Percentiles rank a stretch among this genome's conserved stretches.
phyloP scores from a whole-genome alignment of 2,888 invertebrate species.

The Agrypnus murinus region DNA sequence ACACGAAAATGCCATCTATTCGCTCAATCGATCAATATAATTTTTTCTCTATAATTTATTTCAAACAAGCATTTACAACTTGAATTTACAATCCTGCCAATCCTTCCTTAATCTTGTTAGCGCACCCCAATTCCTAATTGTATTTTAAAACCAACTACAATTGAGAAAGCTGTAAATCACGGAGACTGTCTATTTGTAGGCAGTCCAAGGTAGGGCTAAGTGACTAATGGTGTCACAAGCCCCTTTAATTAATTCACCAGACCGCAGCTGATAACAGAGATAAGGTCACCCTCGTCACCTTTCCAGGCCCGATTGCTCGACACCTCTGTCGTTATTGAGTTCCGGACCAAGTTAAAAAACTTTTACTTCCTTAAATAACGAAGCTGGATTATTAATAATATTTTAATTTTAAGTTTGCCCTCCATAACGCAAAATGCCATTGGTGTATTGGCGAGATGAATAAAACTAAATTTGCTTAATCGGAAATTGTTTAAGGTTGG shows the following conservation, averaged over 20 bases:
- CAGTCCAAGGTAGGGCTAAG: slow-evolving; percentile 65
- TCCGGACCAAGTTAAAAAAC: slow-evolving; percentile 34
- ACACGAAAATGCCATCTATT: too few species aligned
- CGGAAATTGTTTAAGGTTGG: too few species aligned
- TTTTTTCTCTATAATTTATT: too few species aligned
- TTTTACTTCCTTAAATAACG: slow-evolving; percentile 25
- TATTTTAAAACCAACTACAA: slow-evolving; percentile 38
- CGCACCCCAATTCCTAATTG: slow-evolving; percentile 19
- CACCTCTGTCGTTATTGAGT: slow-evolving; percentile 53
- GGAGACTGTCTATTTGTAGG: slow-evolving; percentile 66
- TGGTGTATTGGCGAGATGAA: too few species aligned
- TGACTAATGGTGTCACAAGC: slow-evolving; percentile 69
- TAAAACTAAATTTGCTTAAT: too few species aligned
- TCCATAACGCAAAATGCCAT: too few species aligned
- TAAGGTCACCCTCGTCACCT: slow-evolving; percentile 65
- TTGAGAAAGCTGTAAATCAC: slow-evolving; percentile 64
- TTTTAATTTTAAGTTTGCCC: too few species aligned
- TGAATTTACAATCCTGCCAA: slow-evolving; percentile 20
- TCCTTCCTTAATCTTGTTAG: slow-evolving; percentile 22
- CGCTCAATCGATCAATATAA: too few species aligned
- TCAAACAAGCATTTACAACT: slow-evolving; percentile 6
- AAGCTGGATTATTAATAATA: too few species aligned
- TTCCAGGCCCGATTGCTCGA: slow-evolving; percentile 52
- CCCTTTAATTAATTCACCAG: slow-evolving; percentile 69
- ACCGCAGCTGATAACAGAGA: slow-evolving; percentile 67